A percentile compares a stretch with the other conserved stretches of the same genome.
phyloP scores from a whole-genome alignment of 2,888 invertebrate genomes.

The Drosophila borborema region DNA sequence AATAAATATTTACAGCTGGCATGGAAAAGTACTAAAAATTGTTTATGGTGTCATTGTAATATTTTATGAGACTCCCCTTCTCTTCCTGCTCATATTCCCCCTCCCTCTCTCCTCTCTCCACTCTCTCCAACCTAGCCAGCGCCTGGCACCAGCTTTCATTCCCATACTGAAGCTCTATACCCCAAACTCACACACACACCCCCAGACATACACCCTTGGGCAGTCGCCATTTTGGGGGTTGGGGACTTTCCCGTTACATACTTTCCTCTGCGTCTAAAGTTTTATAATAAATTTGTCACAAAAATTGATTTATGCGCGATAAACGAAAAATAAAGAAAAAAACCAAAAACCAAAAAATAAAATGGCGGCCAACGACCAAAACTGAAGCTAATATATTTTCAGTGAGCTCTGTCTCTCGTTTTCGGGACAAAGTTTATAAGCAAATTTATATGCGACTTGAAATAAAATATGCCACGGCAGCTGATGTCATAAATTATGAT shows the following conservation, averaged over 20 bases:
- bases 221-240: slow-evolving; percentile 50
- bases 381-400: slow-evolving; percentile 66
- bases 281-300: slow-evolving; percentile 83
- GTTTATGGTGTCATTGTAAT: slow-evolving; percentile 82
- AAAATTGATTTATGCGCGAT: slow-evolving; percentile 82
- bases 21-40: slow-evolving; percentile 71
- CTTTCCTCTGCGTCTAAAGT: slow-evolving; percentile 50
- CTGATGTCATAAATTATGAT: slow-evolving; percentile 85
- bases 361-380: slow-evolving; percentile 34
- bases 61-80: slow-evolving; percentile 72
- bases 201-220: slow-evolving; percentile 35
- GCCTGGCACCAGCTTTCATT: slow-evolving; percentile 58
- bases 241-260: slow-evolving; percentile 7
- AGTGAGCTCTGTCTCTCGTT: slow-evolving; percentile 33
- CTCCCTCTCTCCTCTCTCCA: background rate
- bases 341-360: slow-evolving; percentile 42
- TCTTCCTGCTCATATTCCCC: background rate
- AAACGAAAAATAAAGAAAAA: slow-evolving; percentile 70
- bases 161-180: slow-evolving; percentile 29
- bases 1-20: slow-evolving; percentile 78
- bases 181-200: slow-evolving; percentile 4
- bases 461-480: slow-evolving; percentile 72
- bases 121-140: slow-evolving; percentile 28
- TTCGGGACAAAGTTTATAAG: slow-evolving; percentile 14
- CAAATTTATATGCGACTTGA: slow-evolving; percentile 52